Conservation (phyloP, 1,140 invertebrate genomes). For the Vollenhovia emeryi region DNA sequence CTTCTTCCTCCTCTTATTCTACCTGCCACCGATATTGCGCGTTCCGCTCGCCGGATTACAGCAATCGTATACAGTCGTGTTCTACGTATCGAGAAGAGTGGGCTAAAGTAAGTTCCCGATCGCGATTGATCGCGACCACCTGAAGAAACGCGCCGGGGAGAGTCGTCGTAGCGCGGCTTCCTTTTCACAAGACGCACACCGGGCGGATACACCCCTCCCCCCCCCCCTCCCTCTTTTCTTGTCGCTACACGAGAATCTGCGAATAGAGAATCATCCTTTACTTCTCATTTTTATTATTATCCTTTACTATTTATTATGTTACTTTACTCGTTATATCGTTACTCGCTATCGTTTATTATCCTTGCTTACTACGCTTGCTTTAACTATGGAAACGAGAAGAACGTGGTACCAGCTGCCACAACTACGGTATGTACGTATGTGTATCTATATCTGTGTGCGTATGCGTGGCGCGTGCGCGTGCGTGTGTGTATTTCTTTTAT, state of each 20-base stretch:
- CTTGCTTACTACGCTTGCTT: conserved; percentile 55
- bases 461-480: too few species aligned
- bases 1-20: neutral
- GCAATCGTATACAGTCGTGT: conserved; percentile 56
- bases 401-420: conserved; percentile 22
- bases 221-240: too few species aligned
- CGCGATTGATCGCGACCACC: neutral
- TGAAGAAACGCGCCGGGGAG: conserved; percentile 5
- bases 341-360: conserved; percentile 55
- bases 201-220: neutral
- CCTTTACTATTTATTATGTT: conserved; percentile 55
- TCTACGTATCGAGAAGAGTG: conserved; percentile 37
- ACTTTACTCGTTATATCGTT: conserved; percentile 53
- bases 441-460: neutral
- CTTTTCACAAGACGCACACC: conserved; percentile 25
- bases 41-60: conserved; percentile 35
- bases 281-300: conserved; percentile 40
- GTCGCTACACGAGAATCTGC: neutral
- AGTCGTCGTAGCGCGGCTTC: neutral
- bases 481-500: neutral
- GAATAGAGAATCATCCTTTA: too few species aligned
- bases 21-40: conserved; percentile 60
- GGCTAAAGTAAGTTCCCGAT: conserved; percentile 17
- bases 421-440: conserved; percentile 39
- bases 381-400: conserved; percentile 60